Evolutionary conservation across 2,113 vertebrate species (phyloP).

Genomic region (Ageneiosus marmoratus): DNA sequence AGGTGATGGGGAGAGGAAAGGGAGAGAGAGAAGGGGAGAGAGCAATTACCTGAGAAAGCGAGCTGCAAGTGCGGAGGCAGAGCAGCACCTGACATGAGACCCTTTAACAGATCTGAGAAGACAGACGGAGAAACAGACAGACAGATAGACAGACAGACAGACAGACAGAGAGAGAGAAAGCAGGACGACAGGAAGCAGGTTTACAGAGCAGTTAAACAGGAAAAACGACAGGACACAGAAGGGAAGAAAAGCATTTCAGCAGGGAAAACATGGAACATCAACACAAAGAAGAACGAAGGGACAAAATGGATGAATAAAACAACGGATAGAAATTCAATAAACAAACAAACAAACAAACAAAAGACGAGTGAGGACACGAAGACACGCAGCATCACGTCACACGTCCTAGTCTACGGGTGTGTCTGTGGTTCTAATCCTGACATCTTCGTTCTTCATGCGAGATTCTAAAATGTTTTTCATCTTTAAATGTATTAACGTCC

Average conservation of each 20-base stretch:
- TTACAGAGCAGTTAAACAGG: conserved; percentile 4
- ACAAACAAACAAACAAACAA: not conserved
- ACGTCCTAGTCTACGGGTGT: too few relatives aligned
- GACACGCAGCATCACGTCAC: not conserved
- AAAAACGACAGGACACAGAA: not conserved
- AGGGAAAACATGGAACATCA: not conserved
- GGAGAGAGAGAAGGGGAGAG: conserved; percentile 44
- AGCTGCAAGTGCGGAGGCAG: conserved; percentile 96
- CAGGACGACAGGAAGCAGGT: conserved; percentile 40
- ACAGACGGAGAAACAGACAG: conserved; percentile 59
- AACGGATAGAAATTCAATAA: not conserved
- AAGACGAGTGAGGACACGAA: not conserved
- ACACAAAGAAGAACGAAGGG: conserved; percentile 3
- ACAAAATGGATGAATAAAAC: conserved; percentile 3
- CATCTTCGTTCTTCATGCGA: too few relatives aligned
- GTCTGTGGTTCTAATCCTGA: too few relatives aligned
- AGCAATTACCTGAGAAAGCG: conserved; percentile 90
- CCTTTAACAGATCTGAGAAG: conserved; percentile 94
- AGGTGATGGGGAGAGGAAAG: not conserved
- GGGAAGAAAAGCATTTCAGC: conserved; percentile 30
- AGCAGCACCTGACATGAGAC: conserved; percentile 94
- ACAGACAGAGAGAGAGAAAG: conserved; percentile 49
- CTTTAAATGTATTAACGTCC: too few relatives aligned
- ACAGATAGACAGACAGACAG: conserved; percentile 49
- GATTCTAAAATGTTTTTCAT: too few relatives aligned